Base-by-base conservation (phyloP, 2,888 invertebrate genomes). In the Microdon myrmicae region DNA sequence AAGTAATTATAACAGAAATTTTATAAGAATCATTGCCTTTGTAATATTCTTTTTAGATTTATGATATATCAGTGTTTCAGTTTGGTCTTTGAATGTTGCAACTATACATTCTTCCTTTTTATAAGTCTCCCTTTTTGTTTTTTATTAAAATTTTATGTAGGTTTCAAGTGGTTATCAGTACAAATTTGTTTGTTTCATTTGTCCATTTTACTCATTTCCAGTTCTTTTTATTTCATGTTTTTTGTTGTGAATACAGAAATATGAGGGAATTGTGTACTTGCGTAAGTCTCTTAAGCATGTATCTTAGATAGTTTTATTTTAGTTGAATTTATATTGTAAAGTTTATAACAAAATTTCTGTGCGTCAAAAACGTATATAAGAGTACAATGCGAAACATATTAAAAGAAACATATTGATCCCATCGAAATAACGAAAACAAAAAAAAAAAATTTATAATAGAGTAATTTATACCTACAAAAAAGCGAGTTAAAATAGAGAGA, bases 31-130 rank as follows among this genome's bases (percentile, higher is more conserved):
- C 64, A 64, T 64, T 64, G 64, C 64, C 64, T 64, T 64, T 60
- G n/a, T n/a, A n/a, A n/a, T n/a, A n/a, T n/a, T n/a, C n/a, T n/a
- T n/a, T n/a, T n/a, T n/a, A n/a, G n/a, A n/a, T n/a, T n/a, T n/a
- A 48, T 43, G 19, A 14, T 28, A 32, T 49, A 55, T 49, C 39
- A 45, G 61, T 64, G 35, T 53, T n/a, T 64, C 37, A 49, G 51
- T 64, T 37, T 64, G 47, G 64, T 58, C 64, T 64, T 64, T 64
- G 22, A 64, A 64, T 64, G 64, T 64, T 64, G 64, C 64, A 64
- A 64, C 64, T 53, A 53, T 64, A 41, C 39, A 28, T 28, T 48
- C 38, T 35, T 19, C 28, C 38, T 22, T 10, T 29, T 10, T 35
- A 37, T 29, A 9, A 22, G 41, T 48, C 7, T 29, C n/a, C n/a